A percentile compares a stretch with the other conserved stretches of the same genome.
Evolutionary conservation across 92 coral and sea anemone species (phyloP).

Genomic region (Anthopleura xanthogrammica): DNA sequence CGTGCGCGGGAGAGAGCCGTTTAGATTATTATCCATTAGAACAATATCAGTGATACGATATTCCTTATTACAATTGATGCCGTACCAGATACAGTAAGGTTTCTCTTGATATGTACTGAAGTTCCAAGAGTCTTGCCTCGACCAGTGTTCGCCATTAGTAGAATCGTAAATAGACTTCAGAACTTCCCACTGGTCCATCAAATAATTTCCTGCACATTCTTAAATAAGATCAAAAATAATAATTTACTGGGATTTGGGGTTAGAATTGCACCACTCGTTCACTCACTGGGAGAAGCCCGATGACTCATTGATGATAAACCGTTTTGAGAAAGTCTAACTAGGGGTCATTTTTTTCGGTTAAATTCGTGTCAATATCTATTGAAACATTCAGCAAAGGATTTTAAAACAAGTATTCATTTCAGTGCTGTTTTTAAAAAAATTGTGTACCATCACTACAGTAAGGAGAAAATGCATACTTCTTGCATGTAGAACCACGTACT

Average conservation of each 20-base stretch:
- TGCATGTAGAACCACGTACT: too few relatives aligned
- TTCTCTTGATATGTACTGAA: background rate
- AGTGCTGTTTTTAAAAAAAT: too few relatives aligned
- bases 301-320: too few relatives aligned
- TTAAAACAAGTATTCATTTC: too few relatives aligned
- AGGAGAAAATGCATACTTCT: too few relatives aligned
- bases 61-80: constrained; percentile 38
- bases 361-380: too few relatives aligned
- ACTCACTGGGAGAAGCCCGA: too few relatives aligned
- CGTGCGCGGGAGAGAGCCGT: constrained; percentile 45
- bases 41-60: constrained; percentile 41
- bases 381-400: too few relatives aligned
- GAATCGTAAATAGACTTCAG: background rate
- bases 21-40: constrained; percentile 41
- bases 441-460: too few relatives aligned
- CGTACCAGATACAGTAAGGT: constrained; percentile 58
- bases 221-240: background rate
- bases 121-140: background rate
- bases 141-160: background rate
- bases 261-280: background rate
- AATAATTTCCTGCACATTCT: background rate
- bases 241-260: background rate
- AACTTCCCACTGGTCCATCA: background rate
- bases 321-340: too few relatives aligned
- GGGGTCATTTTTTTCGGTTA: too few relatives aligned